Evolutionary conservation across 2,888 invertebrate species (phyloP).

Genomic region (Campaea margaritaria): DNA sequence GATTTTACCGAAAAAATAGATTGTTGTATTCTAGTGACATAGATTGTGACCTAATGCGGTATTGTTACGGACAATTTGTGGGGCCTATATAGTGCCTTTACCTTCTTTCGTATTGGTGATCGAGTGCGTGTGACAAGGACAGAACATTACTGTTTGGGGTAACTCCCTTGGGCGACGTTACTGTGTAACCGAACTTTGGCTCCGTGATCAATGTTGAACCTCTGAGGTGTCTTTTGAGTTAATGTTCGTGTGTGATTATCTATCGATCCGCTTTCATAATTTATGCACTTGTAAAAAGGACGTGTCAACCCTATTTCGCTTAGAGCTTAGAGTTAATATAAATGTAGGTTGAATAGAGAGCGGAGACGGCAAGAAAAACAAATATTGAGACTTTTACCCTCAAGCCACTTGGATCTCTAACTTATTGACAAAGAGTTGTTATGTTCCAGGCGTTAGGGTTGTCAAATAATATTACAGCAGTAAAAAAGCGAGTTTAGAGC

Average conservation of each 20-base stretch:
- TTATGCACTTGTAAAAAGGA: slow-evolving; percentile 19
- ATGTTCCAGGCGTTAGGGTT: slow-evolving; percentile 31
- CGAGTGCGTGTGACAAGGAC: slow-evolving; percentile 64
- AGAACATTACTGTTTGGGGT: slow-evolving; percentile 56
- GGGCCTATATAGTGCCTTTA: slow-evolving; percentile 59
- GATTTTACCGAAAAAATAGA: slow-evolving; percentile 55
- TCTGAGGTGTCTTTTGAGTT: slow-evolving; percentile 75
- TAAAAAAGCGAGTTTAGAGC: slow-evolving; percentile 39
- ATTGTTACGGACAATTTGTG: slow-evolving; percentile 73
- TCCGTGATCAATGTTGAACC: slow-evolving; percentile 75
- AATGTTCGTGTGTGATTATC: slow-evolving; percentile 67
- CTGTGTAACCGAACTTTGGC: slow-evolving; percentile 73
- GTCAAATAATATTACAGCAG: slow-evolving; percentile 34
- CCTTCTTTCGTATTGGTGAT: slow-evolving; percentile 63
- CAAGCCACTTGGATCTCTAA: slow-evolving; percentile 31
- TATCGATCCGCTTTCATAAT: slow-evolving; percentile 56
- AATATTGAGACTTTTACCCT: slow-evolving; percentile 28
- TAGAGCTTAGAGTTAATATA: slow-evolving; percentile 24
- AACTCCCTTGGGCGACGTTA: slow-evolving; percentile 75
- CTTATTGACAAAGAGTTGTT: slow-evolving; percentile 37
- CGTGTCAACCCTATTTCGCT: slow-evolving; percentile 8
- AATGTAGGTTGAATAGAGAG: slow-evolving; percentile 19
- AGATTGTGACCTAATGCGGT: slow-evolving; percentile 71
- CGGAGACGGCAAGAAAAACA: slow-evolving; percentile 15
- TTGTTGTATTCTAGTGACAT: slow-evolving; percentile 59